These are phyloP conservation scores for Camponotus vicinus DNA, from an alignment of 1,140 invertebrate species.

Conservation along the genomic window DNA sequence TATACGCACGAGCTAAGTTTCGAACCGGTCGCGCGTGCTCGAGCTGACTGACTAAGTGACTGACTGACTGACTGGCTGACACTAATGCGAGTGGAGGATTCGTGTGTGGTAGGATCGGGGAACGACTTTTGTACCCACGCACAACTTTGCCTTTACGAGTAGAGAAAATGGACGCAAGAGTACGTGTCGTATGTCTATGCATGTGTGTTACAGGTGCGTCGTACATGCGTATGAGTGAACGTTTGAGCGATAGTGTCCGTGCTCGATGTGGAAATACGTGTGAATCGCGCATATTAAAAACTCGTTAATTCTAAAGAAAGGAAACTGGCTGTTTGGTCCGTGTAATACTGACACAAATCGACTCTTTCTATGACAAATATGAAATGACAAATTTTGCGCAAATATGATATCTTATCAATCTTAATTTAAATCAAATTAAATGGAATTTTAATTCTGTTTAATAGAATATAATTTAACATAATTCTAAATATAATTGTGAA, in stretches of 20 bases:
- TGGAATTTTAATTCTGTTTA: not conserved
- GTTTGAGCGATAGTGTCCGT: not conserved
- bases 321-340: not conserved
- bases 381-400: not conserved
- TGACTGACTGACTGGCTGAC: conserved; percentile 69
- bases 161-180: conserved; percentile 48
- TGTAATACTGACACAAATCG: conserved; percentile 55
- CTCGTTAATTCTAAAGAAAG: conserved; percentile 28
- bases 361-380: not conserved
- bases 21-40: conserved; percentile 64
- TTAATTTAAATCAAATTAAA: not conserved
- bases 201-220: conserved; percentile 33
- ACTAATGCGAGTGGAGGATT: conserved; percentile 61
- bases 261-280: conserved; percentile 25
- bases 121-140: conserved; percentile 63
- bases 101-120: conserved; percentile 68
- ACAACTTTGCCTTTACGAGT: conserved; percentile 48
- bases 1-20: conserved; percentile 17
- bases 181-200: not conserved
- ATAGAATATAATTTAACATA: no score
- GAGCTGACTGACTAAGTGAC: conserved; percentile 74
- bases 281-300: conserved; percentile 17
- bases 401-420: not conserved
- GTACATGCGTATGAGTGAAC: conserved; percentile 13
- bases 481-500: no score